Percentiles rank a stretch among this genome's conserved stretches.
Evolutionary conservation across 2,113 vertebrate species (phyloP).

Genomic region (Carlito syrichta): DNA sequence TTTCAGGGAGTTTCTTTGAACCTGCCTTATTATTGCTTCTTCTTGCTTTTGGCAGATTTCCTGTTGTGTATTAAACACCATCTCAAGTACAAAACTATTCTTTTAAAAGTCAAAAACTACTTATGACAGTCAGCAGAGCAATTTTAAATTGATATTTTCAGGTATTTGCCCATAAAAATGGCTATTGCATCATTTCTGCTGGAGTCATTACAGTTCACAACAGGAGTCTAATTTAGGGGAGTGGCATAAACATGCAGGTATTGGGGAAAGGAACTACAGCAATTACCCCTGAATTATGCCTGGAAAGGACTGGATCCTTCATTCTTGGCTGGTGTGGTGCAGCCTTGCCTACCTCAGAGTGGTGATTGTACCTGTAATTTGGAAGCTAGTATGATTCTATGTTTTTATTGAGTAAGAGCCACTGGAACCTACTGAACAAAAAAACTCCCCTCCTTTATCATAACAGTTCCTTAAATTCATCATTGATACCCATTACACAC

Average conservation of each 20-base stretch:
- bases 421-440: not conserved
- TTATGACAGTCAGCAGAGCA: not conserved
- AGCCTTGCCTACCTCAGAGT: not conserved
- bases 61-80: not conserved
- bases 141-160: not conserved
- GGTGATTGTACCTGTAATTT: not conserved
- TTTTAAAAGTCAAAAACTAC: not conserved
- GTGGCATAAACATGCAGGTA: not conserved
- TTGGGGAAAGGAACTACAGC: not conserved
- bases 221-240: not conserved
- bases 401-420: not conserved
- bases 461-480: not conserved
- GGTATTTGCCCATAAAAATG: not conserved
- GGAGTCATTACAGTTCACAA: not conserved
- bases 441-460: not conserved
- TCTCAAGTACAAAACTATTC: not conserved
- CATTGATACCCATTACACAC: not conserved
- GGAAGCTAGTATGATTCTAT: not conserved
- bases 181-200: not conserved
- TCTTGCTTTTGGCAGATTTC: not conserved
- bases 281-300: not conserved
- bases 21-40: not conserved
- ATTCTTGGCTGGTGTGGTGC: not conserved
- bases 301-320: not conserved
- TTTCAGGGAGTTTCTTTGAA: not conserved